phyloP scores from a whole-genome alignment of 2,888 invertebrate genomes.

The Nomada hirtipes region DNA sequence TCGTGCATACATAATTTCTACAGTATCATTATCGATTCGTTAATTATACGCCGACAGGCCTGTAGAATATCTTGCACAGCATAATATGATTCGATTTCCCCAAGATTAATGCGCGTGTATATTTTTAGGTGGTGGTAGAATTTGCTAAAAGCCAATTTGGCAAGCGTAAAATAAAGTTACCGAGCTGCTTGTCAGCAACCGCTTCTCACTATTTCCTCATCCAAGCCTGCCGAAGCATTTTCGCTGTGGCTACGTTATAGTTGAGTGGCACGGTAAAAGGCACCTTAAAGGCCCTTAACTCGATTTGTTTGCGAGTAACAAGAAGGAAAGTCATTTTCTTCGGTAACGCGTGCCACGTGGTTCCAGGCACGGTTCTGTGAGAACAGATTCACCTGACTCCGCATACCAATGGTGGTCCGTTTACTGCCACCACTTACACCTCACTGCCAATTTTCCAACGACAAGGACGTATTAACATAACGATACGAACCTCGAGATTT shows the following conservation, averaged over 20 bases:
- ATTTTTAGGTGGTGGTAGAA: background rate
- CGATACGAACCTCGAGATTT: background rate
- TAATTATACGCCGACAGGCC: background rate
- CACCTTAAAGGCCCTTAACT: constrained; percentile 47
- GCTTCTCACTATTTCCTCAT: background rate
- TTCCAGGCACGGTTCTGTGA: constrained; percentile 79
- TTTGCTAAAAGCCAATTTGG: background rate
- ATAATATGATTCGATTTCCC: constrained; percentile 32
- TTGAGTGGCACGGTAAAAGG: constrained; percentile 19
- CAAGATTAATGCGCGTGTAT: background rate
- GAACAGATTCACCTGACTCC: constrained; percentile 78
- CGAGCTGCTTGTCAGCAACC: background rate
- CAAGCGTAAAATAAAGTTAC: no score
- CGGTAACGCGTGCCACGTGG: constrained; percentile 73
- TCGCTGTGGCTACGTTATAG: background rate
- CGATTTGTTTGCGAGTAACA: constrained; percentile 40
- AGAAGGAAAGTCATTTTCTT: constrained; percentile 72
- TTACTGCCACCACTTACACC: constrained; percentile 27
- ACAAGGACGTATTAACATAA: constrained; percentile 3
- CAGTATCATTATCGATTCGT: constrained; percentile 11
- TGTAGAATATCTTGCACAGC: background rate
- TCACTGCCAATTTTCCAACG: constrained; percentile 38
- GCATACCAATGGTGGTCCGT: constrained; percentile 72
- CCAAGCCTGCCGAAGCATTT: background rate
- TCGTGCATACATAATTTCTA: constrained; percentile 19